Evolutionary conservation across 2,888 invertebrate species (phyloP).

Genomic region (Antheraea yamamai): DNA sequence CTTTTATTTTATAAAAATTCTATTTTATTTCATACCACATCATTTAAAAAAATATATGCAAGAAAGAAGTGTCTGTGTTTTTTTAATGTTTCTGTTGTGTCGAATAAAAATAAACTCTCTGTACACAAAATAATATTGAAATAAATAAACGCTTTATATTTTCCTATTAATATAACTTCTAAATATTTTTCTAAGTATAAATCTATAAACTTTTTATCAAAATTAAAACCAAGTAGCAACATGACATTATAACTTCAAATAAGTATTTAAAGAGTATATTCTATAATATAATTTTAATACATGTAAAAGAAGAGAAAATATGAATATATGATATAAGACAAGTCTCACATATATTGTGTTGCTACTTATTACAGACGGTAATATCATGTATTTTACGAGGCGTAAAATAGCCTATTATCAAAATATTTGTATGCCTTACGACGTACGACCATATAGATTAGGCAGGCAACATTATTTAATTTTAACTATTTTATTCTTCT

Average conservation of each 20-base stretch:
- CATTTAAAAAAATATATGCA: too few relatives aligned
- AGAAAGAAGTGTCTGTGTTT: too few relatives aligned
- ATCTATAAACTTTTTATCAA: too few relatives aligned
- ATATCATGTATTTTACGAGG: constrained; percentile 66
- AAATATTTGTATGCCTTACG: constrained; percentile 31
- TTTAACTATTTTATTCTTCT: neutral
- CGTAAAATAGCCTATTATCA: constrained; percentile 57
- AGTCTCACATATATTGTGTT: constrained; percentile 59
- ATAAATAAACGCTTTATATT: too few relatives aligned
- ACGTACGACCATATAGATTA: constrained; percentile 5
- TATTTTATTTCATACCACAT: neutral
- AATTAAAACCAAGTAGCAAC: too few relatives aligned
- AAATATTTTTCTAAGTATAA: too few relatives aligned
- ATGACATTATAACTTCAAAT: too few relatives aligned
- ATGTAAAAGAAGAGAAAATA: constrained; percentile 52
- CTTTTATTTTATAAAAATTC: constrained; percentile 23
- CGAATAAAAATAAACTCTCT: too few relatives aligned
- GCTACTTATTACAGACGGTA: constrained; percentile 50
- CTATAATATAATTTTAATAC: constrained; percentile 48
- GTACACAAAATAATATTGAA: too few relatives aligned
- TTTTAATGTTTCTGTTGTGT: neutral
- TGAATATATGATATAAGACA: constrained; percentile 62
- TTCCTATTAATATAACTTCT: too few relatives aligned
- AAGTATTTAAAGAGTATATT: constrained; percentile 20
- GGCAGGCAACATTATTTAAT: neutral